Conservation (phyloP, 2,113 vertebrate genomes). For the Lasiurus borealis region DNA sequence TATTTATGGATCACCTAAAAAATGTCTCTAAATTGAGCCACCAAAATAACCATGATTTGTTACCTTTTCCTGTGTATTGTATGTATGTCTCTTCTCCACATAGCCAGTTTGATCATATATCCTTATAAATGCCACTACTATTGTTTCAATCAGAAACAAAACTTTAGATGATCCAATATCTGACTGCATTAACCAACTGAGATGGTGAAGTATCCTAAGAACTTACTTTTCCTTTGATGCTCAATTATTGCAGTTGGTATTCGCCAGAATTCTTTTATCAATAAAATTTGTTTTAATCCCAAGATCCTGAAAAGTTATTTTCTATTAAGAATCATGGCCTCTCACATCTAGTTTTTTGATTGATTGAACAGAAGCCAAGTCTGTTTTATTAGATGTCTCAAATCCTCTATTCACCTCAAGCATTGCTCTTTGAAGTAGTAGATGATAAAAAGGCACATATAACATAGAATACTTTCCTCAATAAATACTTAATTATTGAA, state of each 20-base stretch:
- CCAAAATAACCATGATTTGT: neutral
- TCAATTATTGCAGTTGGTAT: neutral
- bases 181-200: neutral
- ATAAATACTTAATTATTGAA: neutral
- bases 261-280: neutral
- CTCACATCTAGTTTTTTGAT: neutral
- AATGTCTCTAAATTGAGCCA: neutral
- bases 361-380: neutral
- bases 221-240: neutral
- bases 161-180: neutral
- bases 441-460: neutral
- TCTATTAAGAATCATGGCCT: neutral
- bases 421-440: neutral
- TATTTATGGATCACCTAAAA: conserved; percentile 51
- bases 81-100: neutral
- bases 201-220: neutral
- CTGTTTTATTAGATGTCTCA: neutral
- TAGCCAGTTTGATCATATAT: neutral
- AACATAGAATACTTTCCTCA: neutral
- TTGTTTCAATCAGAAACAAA: neutral
- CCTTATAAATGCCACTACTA: neutral
- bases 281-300: neutral
- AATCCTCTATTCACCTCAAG: conserved; percentile 4
- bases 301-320: neutral
- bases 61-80: neutral